Base-by-base conservation (phyloP, 2,888 invertebrate species). In the Tinea pellionella region DNA sequence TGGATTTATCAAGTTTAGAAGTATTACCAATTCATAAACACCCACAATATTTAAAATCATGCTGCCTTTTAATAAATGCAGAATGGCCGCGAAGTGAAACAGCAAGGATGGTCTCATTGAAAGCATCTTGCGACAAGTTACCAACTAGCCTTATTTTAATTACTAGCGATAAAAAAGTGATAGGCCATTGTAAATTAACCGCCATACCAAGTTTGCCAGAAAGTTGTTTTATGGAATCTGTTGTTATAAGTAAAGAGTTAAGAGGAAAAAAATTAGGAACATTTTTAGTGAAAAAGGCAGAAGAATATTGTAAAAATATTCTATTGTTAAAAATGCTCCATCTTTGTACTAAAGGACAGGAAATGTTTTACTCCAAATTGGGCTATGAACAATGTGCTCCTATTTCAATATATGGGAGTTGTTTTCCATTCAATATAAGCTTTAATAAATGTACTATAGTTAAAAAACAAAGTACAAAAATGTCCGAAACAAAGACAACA, bases 11-110 rank as follows among this genome's bases (percentile, higher is more conserved):
- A 62, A 72, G 70, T 59, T 66, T 86, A 51, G 62, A 76, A 73
- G 90, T 94, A 64, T 83, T 94, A 68, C 91, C 91, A 62, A 88
- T 95, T 63, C 95, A 95, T 71, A 88, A 91, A 68, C 84, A 92
- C 70, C 92, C 92, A 51, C 90, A 95, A 74, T 90, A 92, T 72
- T 87, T 92, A 66, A 88, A 89, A 71, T 89, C 91, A 70, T 94
- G 94, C 71, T 94, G 93, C 73, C 88, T 90, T 66, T 83, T 96
- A 61, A 91, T 96, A 65, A 96, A 96, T 75, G 90, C 92, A n/a
- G 94, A 96, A 88, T 96, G 96, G 96, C 93, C 93, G 63, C 89
- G 95, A 67, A 94, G 95, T 70, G 91, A 92, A 74, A 92, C 92
- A 41, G 94, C 94, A 61, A 89, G 96, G 69, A 89, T 95, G 84